These are phyloP conservation scores for Hydractinia symbiolongicarpus DNA, from an alignment of 30 jellyfish, hydroid and myxozoan genomes.

Conservation along the genomic window DNA sequence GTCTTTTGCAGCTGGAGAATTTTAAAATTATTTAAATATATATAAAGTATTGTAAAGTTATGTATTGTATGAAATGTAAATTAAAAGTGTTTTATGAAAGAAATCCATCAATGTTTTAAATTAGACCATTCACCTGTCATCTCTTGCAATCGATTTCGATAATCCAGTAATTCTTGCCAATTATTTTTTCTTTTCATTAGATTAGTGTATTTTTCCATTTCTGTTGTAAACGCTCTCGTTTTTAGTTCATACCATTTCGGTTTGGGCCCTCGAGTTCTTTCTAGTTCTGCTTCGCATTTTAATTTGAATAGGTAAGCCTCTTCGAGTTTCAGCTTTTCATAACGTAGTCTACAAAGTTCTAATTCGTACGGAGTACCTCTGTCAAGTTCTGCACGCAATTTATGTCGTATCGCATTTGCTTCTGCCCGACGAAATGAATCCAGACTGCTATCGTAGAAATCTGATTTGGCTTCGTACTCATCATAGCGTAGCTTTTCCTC, in stretches of 20 bases:
- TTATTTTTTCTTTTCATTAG: slow-evolving; percentile 28
- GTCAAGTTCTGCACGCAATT: slow-evolving; percentile 25
- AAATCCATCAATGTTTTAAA: no score
- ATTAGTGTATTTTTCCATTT: slow-evolving; percentile 39
- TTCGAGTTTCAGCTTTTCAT: slow-evolving; percentile 62
- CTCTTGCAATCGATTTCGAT: slow-evolving; percentile 36
- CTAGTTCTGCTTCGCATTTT: slow-evolving; percentile 72
- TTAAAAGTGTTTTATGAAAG: no score
- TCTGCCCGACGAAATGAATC: slow-evolving; percentile 41
- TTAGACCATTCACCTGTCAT: slow-evolving; percentile 49
- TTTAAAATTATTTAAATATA: no score
- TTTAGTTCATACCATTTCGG: slow-evolving; percentile 87
- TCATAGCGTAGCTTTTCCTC: slow-evolving; percentile 42
- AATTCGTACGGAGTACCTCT: slow-evolving; percentile 38
- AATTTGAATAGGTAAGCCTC: slow-evolving; percentile 60
- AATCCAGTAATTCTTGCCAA: slow-evolving; percentile 43
- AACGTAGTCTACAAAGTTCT: slow-evolving; percentile 46
- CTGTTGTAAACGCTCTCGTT: slow-evolving; percentile 61
- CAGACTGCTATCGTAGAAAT: slow-evolving; percentile 38
- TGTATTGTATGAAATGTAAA: no score
- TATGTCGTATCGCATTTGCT: slow-evolving; percentile 16
- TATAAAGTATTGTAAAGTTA: no score
- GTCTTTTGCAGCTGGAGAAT: no score
- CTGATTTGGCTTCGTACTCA: slow-evolving; percentile 27
- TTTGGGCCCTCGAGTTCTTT: slow-evolving; percentile 81